Evolutionary conservation across 30 jellyfish, hydroid and myxozoan genomes (phyloP), one percentile per base, ranked within the genome.

Genomic region (Turritopsis dohrnii): DNA sequence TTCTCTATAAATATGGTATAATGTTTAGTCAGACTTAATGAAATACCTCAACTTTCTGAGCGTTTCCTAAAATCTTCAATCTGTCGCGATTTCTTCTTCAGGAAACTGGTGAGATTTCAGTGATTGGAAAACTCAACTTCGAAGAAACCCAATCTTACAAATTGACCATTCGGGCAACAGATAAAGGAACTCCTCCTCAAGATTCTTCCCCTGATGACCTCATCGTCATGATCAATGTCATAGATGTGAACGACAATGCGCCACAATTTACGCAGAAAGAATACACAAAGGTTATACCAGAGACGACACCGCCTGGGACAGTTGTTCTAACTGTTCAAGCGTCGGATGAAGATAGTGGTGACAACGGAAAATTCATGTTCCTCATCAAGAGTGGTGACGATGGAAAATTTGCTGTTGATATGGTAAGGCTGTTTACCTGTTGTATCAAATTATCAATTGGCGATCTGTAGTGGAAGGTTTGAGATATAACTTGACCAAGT

Each of bases 191-290:
- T n/a, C 87, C 89, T 65, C 86, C 75, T 16, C 0, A 72, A 71
- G 19, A 23, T 21, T 69, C 77, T 21, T 27, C 28, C 9, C 77
- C 85, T 1, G 89, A 66, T 24, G 52, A 29, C 20, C 53, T 71
- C 16, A 18, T 26, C 29, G 83, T 82, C 25, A 60, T 25, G 29
- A n/a, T 82, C 52, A 71, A 71, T n/a, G 72, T 82, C 17, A 71
- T 22, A 5, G 88, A 94, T 84, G 92, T 89, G 21, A 94, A 94
- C 79, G 99, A 94, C 71, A 94, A 94, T 71, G 53, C 87, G 54
- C 99, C 99, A 1, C 41, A 24, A 19, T 94, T 89, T 80, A 74
- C 89, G 1, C 84, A 94, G 75, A 77, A 85, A 28, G 52, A 71
- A 41, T 94, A 94, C 77, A 76, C 76, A 1, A 80, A 53, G 9